A percentile compares a stretch with the other conserved stretches of the same genome.
Conservation (phyloP, 2,113 vertebrate species). For the Felis chaus region DNA sequence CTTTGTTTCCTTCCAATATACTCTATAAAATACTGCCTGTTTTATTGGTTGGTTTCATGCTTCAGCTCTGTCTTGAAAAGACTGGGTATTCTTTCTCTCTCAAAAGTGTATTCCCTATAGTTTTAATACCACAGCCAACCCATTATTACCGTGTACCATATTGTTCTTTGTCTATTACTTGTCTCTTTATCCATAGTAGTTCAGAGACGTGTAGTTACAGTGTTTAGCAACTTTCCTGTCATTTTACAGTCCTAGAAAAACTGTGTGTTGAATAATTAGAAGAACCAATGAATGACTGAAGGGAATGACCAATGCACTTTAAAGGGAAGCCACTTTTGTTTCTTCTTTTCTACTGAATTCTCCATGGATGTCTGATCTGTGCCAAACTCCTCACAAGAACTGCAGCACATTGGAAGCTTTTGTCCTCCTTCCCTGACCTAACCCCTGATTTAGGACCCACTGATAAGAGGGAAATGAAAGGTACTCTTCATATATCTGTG, state of each 20-base stretch:
- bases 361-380: not conserved
- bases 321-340: not conserved
- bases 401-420: not conserved
- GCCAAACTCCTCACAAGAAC: not conserved
- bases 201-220: not conserved
- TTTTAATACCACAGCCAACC: not conserved
- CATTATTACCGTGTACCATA: not conserved
- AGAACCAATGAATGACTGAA: not conserved
- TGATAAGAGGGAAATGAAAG: not conserved
- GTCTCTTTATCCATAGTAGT: not conserved
- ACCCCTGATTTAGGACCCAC: not conserved
- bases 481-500: not conserved
- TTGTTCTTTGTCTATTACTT: not conserved
- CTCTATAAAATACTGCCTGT: not conserved
- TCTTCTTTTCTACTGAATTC: not conserved
- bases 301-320: not conserved
- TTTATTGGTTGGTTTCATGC: not conserved
- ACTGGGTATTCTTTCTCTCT: not conserved
- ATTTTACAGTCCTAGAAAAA: slow-evolving; percentile 3
- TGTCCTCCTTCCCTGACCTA: not conserved
- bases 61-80: not conserved
- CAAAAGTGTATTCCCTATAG: not conserved
- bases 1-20: not conserved
- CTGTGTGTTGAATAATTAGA: not conserved
- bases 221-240: not conserved